Percentiles rank a stretch among this genome's conserved stretches.
phyloP scores from a whole-genome alignment of 2,113 vertebrate genomes.

The Colius striatus region DNA sequence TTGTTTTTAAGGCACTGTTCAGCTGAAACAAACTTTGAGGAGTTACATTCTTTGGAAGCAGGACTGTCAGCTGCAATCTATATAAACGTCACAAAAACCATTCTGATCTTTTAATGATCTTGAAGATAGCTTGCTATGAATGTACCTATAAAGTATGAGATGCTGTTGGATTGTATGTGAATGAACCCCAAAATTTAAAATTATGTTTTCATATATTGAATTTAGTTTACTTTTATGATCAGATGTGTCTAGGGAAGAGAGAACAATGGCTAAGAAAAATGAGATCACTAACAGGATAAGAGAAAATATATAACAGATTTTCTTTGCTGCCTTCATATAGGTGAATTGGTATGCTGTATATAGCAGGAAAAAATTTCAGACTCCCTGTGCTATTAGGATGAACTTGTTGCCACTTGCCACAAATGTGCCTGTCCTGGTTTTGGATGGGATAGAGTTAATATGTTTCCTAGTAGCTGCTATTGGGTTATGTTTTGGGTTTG shows the following conservation, averaged over 20 bases:
- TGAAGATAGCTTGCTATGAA: background rate
- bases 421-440: background rate
- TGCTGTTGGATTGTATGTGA: background rate
- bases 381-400: background rate
- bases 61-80: background rate
- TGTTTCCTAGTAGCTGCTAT: too few species aligned
- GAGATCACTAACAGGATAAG: accelerated
- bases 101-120: background rate
- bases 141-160: background rate
- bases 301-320: background rate
- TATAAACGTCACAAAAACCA: background rate
- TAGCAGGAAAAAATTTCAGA: background rate
- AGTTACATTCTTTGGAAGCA: background rate
- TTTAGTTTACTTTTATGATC: background rate
- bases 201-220: background rate
- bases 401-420: background rate
- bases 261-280: background rate
- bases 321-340: background rate
- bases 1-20: background rate
- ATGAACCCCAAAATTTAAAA: background rate
- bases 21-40: background rate
- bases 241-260: background rate
- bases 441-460: too few species aligned
- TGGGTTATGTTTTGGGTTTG: too few species aligned
- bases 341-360: background rate